A percentile compares a stretch with the other conserved stretches of the same genome.
Conservation (phyloP, 1,140 invertebrate genomes). For the Liolophura sinensis region DNA sequence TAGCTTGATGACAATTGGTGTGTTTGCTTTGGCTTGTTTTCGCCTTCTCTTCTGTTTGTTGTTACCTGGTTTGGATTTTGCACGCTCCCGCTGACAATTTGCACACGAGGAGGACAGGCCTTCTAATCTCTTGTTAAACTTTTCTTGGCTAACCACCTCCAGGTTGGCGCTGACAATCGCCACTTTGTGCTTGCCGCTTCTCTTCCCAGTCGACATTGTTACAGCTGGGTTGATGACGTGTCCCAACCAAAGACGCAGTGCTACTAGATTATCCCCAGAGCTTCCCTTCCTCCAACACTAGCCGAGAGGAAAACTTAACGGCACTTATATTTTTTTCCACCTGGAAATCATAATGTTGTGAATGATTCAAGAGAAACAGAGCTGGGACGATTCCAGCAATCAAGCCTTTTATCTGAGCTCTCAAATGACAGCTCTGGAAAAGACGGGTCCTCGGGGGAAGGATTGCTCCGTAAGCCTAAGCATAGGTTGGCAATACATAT, state of each 20-base stretch:
- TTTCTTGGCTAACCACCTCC: slow-evolving; percentile 44
- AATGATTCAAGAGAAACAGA: too few relatives aligned
- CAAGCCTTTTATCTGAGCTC: too few relatives aligned
- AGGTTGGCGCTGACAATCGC: slow-evolving; percentile 38
- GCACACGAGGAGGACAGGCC: slow-evolving; percentile 44
- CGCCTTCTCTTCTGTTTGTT: slow-evolving; percentile 23
- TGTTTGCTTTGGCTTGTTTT: slow-evolving; percentile 42
- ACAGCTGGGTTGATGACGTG: background rate
- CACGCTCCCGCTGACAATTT: slow-evolving; percentile 47
- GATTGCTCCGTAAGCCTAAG: too few relatives aligned
- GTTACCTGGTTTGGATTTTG: slow-evolving; percentile 29
- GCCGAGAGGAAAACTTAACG: too few relatives aligned
- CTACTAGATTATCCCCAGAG: too few relatives aligned
- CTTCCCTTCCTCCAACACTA: too few relatives aligned
- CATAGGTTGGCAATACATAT: too few relatives aligned
- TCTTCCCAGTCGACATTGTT: slow-evolving; percentile 16
- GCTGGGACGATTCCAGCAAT: too few relatives aligned
- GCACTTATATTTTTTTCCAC: too few relatives aligned
- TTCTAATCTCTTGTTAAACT: slow-evolving; percentile 30
- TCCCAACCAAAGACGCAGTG: background rate
- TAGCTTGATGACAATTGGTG: slow-evolving; percentile 51
- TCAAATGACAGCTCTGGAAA: too few relatives aligned
- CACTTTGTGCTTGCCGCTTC: slow-evolving; percentile 31
- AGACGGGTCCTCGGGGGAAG: too few relatives aligned
- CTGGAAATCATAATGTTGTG: too few relatives aligned